Base-by-base conservation (phyloP, 2,888 invertebrate species). In the Drosophila greeni region DNA sequence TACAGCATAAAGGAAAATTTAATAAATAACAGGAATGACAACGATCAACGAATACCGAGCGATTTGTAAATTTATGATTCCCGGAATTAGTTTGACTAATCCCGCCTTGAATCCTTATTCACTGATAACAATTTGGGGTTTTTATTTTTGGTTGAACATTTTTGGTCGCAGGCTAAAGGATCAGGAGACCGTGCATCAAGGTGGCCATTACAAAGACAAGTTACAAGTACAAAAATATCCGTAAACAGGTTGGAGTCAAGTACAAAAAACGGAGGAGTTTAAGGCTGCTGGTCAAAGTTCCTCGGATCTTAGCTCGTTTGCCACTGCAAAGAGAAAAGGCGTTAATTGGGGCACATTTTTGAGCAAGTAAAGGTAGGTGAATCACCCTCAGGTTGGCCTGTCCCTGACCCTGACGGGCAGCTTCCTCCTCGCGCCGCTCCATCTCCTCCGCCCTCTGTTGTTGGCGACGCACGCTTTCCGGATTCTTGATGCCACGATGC, bases 401-500 rank as follows among this genome's bases (percentile, higher is more conserved):
- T 5, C 71, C 65, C 2, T 67, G 70, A n/a, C 87, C 87, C 39
- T 76, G 74, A 3, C 84, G 82, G 1, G 84, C 84, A 1, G 85
- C 80, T 34, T 92, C 91, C 66, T 89, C 88, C 72, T 92, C 91
- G 3, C 91, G 87, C 20, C 88, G 90, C 69, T 92, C 92, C 80
- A 91, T 87, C 59, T 92, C 92, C 16, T 90, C 90, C 0, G 90
- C 87, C n/a, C 90, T 87, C 73, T 91, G 90, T 81, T 93, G 92
- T 87, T 91, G 91, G 12, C 91, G 89, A 61, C 89, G 91, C 2
- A 93, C 89, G 47, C 90, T 90, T 20, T 91, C 91, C 0, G 92
- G 89, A 86, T 94, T 92, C 80, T 92, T 93, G 5, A 94, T 90
- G 0, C 94, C 94, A 5, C 93, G 90, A 0, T 88, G 84, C 29